A percentile compares a stretch with the other conserved stretches of the same genome.
Conservation (phyloP, 2,797 vertebrate genomes). For the Enteromius trimaculatus region DNA sequence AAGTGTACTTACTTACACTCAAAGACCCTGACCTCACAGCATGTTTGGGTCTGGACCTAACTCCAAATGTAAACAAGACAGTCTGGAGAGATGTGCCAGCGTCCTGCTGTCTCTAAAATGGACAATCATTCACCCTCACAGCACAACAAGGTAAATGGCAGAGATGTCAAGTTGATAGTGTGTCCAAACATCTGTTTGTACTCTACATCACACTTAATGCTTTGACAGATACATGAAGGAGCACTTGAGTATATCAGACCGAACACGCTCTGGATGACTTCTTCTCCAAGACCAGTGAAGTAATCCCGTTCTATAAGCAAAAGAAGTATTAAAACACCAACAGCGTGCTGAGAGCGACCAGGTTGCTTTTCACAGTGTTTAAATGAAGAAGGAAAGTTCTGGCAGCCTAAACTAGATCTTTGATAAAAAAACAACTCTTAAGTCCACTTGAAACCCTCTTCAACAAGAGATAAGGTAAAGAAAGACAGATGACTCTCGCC, state of each 20-base stretch:
- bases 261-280: slow-evolving; percentile 6
- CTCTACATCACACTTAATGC: slow-evolving; percentile 27
- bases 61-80: slow-evolving; percentile 54
- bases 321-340: slow-evolving; percentile 29
- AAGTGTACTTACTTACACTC: slow-evolving; percentile 32
- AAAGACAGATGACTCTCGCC: slow-evolving; percentile 13
- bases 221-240: slow-evolving; percentile 34
- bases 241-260: slow-evolving; percentile 31
- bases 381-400: slow-evolving; percentile 13
- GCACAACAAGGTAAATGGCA: slow-evolving; percentile 45
- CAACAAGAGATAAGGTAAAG: slow-evolving; percentile 35
- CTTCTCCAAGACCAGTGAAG: slow-evolving; percentile 10
- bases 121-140: slow-evolving; percentile 38
- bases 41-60: slow-evolving; percentile 48
- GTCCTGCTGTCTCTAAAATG: slow-evolving; percentile 46
- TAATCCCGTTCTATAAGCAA: slow-evolving; percentile 28
- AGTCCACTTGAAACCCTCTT: slow-evolving; percentile 24
- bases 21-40: slow-evolving; percentile 52
- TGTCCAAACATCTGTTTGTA: slow-evolving; percentile 43
- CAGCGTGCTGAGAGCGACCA: slow-evolving; percentile 11
- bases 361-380: slow-evolving; percentile 42
- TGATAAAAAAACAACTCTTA: slow-evolving; percentile 8
- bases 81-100: slow-evolving; percentile 32
- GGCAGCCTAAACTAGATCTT: background rate
- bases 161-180: slow-evolving; percentile 41